Conservation (phyloP, 1,140 invertebrate species). For the Eubasilissa regina region DNA sequence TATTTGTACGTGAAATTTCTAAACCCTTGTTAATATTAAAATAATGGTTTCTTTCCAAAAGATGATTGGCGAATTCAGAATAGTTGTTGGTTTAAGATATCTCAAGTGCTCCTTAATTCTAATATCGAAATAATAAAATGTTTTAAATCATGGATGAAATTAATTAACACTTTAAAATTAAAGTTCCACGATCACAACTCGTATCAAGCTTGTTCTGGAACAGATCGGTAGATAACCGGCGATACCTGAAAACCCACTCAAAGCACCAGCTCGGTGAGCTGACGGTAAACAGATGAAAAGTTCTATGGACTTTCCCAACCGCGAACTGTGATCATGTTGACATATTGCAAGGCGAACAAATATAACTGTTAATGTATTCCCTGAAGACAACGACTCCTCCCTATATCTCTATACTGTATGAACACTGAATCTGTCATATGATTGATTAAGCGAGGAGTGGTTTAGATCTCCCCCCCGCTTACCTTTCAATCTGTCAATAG, state of each 20-base stretch:
- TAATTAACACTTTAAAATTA: no score
- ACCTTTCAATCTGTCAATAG: background rate
- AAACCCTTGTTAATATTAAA: no score
- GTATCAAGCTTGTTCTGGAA: background rate
- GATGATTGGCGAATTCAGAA: no score
- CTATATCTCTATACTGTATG: background rate
- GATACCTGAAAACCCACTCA: background rate
- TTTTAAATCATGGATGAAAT: no score
- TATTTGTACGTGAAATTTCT: no score
- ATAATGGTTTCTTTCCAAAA: no score
- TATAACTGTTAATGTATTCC: constrained; percentile 11
- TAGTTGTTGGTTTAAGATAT: no score
- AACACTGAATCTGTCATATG: background rate
- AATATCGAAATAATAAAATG: no score
- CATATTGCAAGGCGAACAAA: constrained; percentile 1
- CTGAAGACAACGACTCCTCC: background rate
- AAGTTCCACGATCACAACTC: no score
- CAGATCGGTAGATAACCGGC: background rate
- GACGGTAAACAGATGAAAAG: background rate
- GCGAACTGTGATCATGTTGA: constrained; percentile 4
- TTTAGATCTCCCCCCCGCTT: background rate
- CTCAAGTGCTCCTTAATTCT: no score
- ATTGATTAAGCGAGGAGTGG: background rate
- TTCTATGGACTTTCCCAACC: constrained; percentile 6
- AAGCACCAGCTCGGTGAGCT: background rate